Conservation (phyloP, 2,113 vertebrate species). For the Tautogolabrus adspersus region DNA sequence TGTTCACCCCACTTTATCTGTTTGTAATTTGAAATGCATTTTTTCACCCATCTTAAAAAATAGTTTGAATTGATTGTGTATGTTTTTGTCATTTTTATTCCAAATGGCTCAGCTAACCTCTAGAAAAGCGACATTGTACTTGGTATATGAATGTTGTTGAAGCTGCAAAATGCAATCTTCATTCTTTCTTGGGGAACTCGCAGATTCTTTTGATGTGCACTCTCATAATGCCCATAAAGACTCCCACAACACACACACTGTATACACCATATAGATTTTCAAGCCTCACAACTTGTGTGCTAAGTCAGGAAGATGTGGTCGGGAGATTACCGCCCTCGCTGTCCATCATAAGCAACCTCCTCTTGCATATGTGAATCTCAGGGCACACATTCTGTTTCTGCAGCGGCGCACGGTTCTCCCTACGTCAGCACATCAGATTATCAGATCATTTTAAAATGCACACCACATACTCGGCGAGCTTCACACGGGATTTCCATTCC, state of each 20-base stretch:
- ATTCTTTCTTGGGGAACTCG: slow-evolving; percentile 58
- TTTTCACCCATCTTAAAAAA: no score
- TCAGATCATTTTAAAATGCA: slow-evolving; percentile 74
- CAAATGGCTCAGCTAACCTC: slow-evolving; percentile 10
- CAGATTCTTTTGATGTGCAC: slow-evolving; percentile 68
- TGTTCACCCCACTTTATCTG: no score
- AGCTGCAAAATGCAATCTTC: slow-evolving; percentile 66
- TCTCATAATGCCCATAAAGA: slow-evolving; percentile 50
- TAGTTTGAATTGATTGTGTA: no score
- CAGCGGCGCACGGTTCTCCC: slow-evolving; percentile 61
- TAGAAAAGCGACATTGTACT: slow-evolving; percentile 58
- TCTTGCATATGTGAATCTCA: slow-evolving; percentile 20
- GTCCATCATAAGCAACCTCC: slow-evolving; percentile 8
- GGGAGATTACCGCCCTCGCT: slow-evolving; percentile 19
- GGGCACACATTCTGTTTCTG: slow-evolving; percentile 36
- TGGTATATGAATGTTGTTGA: slow-evolving; percentile 36
- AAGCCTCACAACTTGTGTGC: slow-evolving; percentile 43
- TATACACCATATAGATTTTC: slow-evolving; percentile 45
- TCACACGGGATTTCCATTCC: slow-evolving; percentile 50
- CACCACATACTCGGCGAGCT: slow-evolving; percentile 50
- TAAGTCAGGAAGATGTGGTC: slow-evolving; percentile 37
- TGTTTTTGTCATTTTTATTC: no score
- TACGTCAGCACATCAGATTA: slow-evolving; percentile 49
- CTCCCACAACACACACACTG: slow-evolving; percentile 8
- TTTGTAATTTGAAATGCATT: no score